Evolutionary conservation across 1,140 invertebrate genomes (phyloP).

Genomic region (Bombus confusus): DNA sequence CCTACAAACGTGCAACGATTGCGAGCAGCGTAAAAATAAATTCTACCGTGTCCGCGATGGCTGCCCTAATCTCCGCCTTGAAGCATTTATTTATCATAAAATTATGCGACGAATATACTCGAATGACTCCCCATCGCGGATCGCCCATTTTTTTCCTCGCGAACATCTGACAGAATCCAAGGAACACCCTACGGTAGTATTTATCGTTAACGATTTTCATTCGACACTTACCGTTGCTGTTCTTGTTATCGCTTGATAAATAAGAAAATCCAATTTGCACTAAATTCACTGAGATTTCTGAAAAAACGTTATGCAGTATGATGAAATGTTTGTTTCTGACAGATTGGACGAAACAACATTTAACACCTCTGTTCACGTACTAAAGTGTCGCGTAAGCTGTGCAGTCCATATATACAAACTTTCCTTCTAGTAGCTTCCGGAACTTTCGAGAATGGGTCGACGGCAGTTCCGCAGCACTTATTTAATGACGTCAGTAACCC

Average conservation of each 20-base stretch:
- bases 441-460: conserved; percentile 79
- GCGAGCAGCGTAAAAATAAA: conserved; percentile 67
- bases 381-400: conserved; percentile 74
- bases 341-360: conserved; percentile 47
- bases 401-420: conserved; percentile 76
- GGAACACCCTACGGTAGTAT: neutral
- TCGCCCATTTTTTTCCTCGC: conserved; percentile 23
- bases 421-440: conserved; percentile 76
- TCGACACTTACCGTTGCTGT: conserved; percentile 40
- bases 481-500: conserved; percentile 57
- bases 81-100: neutral
- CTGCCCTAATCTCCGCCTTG: neutral
- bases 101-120: conserved; percentile 2
- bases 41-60: conserved; percentile 22
- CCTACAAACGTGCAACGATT: conserved; percentile 40
- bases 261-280: conserved; percentile 48
- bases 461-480: conserved; percentile 58
- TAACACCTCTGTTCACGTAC: conserved; percentile 69
- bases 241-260: neutral
- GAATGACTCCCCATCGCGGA: neutral
- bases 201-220: neutral
- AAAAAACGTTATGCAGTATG: neutral
- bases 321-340: conserved; percentile 25
- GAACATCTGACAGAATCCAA: conserved; percentile 46
- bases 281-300: conserved; percentile 23